phyloP scores from a whole-genome alignment of 2,113 vertebrate genomes.

The Thalassarche chlororhynchos region DNA sequence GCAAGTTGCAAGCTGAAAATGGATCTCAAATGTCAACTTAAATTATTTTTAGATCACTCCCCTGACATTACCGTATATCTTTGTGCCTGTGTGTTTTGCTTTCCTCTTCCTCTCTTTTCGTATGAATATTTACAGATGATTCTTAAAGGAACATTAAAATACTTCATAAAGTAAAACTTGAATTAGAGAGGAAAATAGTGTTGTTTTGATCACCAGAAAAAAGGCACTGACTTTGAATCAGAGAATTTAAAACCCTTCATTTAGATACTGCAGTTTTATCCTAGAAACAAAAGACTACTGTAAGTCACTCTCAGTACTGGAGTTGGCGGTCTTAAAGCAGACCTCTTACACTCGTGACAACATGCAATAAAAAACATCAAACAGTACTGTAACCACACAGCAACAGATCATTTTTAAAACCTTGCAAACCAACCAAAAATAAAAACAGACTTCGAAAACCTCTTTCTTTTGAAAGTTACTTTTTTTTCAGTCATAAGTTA shows the following conservation, averaged over 20 bases:
- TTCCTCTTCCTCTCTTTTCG: neutral
- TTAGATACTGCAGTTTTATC: neutral
- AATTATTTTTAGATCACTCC: neutral
- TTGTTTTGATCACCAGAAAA: neutral
- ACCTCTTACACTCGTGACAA: neutral
- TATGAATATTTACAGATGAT: neutral
- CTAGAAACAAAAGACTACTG: neutral
- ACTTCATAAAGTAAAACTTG: neutral
- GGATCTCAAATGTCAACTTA: neutral
- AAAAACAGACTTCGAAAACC: neutral
- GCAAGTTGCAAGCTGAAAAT: neutral
- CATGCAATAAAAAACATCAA: neutral
- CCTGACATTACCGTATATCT: neutral
- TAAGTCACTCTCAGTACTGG: neutral
- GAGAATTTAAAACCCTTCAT: neutral
- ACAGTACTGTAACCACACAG: neutral
- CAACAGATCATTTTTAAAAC: neutral
- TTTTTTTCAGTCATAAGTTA: neutral
- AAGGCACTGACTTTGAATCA: neutral
- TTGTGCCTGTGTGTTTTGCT: neutral
- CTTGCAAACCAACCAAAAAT: neutral
- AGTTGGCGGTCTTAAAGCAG: neutral
- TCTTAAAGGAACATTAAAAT: neutral
- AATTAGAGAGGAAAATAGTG: neutral
- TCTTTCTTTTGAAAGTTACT: neutral